Evolutionary conservation across 2,888 invertebrate genomes (phyloP).

Genomic region (Molorchus minor): DNA sequence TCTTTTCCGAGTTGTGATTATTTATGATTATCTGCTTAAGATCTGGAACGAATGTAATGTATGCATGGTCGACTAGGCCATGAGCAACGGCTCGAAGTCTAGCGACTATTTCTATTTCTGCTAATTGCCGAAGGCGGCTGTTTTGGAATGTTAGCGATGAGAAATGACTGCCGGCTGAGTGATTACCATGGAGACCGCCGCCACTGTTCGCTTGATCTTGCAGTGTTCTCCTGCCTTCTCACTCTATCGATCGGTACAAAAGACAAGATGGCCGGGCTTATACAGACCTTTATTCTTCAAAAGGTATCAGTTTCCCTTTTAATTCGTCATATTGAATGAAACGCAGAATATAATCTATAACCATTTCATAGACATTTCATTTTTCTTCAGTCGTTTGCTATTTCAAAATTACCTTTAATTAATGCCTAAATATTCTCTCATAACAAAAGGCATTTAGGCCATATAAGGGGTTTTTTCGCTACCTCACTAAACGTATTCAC

Average conservation of each 20-base stretch:
- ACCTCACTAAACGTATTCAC: no score
- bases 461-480: no score
- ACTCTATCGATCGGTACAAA: conserved; percentile 48
- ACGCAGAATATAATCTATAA: no score
- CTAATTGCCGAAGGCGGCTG: conserved; percentile 62
- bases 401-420: no score
- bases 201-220: conserved; percentile 50
- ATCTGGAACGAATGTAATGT: conserved; percentile 34
- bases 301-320: no score
- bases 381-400: no score
- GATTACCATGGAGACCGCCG: conserved; percentile 62
- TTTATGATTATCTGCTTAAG: conserved; percentile 30
- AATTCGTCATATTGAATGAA: no score
- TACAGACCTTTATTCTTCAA: conserved; percentile 27
- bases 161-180: conserved; percentile 61
- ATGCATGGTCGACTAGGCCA: conserved; percentile 41
- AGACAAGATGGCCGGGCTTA: conserved; percentile 49
- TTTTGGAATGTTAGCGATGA: conserved; percentile 60
- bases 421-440: no score
- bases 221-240: conserved; percentile 37
- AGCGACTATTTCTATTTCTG: conserved; percentile 62
- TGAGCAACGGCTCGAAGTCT: conserved; percentile 43
- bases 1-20: conserved; percentile 15
- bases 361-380: no score
- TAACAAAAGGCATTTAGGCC: no score